Evolutionary conservation across 2,888 invertebrate species (phyloP), one percentile per base, ranked within the genome.

Genomic region (Brachynemurus nebulosus): DNA sequence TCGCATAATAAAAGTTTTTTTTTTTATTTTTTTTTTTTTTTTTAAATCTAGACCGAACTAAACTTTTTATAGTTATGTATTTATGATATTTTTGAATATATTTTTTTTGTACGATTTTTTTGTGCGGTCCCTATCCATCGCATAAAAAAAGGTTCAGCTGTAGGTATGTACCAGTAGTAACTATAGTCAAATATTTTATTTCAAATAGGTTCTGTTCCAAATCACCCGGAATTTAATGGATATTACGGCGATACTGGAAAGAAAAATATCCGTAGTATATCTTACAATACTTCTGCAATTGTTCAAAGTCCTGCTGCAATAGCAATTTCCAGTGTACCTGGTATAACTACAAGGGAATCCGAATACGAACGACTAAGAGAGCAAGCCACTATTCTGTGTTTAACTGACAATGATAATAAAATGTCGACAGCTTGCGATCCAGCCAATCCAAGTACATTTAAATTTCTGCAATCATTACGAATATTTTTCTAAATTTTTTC

Each of bases 221-320:
- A 19, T 8, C 33, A 44, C 38, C 44, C 44, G 5, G 38, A 37
- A 27, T 61, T 57, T 47, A 66, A 70, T 50, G 60, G 58, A 3
- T 68, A 67, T 51, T 66, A 63, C 48, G 69, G 69, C 1, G 64
- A 65, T 40, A 56, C 59, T 2, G 65, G 66, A 0, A 53, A 56
- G 48, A 55, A 59, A 21, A 62, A 63, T 40, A 56, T 60, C 17
- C 57, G 57, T 21, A 59, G 57, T 16, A 59, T 62, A 11, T 39
- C 50, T 2, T 70, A 70, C 55, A 67, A 70, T 52, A 55, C 59
- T 12, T 56, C 60, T 6, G 63, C 61, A 1, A 58, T 70, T 2
- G 54, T 57, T 39, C 55, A 62, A 16, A 66, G 69, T 55, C 57
- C 58, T 4, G 63, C 64, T 0, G 66, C 65, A 39, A 54, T 54